Conservation (phyloP, 2,113 vertebrate genomes). For the Crotalus tigris region DNA sequence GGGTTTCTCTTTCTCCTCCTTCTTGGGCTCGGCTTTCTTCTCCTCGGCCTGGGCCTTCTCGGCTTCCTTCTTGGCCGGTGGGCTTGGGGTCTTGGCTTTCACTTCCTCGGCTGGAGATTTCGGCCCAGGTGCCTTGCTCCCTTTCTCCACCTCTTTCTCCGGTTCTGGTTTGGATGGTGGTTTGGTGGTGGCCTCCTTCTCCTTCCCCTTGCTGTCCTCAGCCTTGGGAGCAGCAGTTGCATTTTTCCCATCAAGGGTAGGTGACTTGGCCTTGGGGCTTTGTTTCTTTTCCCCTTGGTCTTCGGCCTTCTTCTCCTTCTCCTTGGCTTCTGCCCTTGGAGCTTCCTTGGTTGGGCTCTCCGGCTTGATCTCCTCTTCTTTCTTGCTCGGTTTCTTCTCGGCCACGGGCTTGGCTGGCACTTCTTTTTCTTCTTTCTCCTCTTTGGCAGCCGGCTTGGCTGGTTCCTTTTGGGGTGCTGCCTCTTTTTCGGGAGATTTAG, state of each 20-base stretch:
- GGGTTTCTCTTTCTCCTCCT: constrained; percentile 41
- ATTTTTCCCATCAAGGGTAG: constrained; percentile 35
- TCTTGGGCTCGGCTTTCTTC: background rate
- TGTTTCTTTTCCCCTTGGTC: constrained; percentile 58
- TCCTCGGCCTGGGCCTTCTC: constrained; percentile 55
- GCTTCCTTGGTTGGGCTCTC: constrained; percentile 12
- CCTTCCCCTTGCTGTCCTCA: constrained; percentile 55
- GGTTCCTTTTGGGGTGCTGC: constrained; percentile 31
- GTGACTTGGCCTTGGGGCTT: constrained; percentile 55
- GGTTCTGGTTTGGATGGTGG: constrained; percentile 16
- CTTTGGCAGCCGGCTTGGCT: background rate
- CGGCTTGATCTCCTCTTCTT: constrained; percentile 26
- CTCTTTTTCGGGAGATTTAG: constrained; percentile 43
- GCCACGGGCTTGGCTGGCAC: background rate
- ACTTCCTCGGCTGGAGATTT: constrained; percentile 36
- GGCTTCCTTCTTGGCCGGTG: constrained; percentile 35
- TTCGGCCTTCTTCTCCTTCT: constrained; percentile 58
- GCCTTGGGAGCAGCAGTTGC: constrained; percentile 3
- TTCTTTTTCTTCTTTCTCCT: background rate
- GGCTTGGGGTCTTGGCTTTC: constrained; percentile 62
- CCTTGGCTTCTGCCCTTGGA: constrained; percentile 7
- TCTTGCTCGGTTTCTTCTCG: constrained; percentile 50
- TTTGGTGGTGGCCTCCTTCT: constrained; percentile 51
- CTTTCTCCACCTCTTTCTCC: constrained; percentile 56
- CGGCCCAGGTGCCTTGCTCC: constrained; percentile 39